phyloP scores from a whole-genome alignment of 2,797 vertebrate genomes.

The Semaprochilodus insignis region DNA sequence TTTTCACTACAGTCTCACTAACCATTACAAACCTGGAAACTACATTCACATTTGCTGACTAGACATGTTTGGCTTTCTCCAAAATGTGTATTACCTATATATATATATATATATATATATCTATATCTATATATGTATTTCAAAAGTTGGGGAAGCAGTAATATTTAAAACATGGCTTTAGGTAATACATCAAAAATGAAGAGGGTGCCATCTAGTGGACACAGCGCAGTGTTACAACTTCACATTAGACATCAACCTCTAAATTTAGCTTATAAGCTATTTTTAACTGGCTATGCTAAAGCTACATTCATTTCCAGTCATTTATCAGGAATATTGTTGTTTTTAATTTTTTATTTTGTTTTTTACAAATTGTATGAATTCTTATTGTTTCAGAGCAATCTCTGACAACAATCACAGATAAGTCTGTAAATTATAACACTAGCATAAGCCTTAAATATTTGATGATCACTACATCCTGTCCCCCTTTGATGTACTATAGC shows the following conservation, averaged over 20 bases:
- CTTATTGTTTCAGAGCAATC: neutral
- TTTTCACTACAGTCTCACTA: neutral
- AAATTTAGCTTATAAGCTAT: neutral
- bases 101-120: neutral
- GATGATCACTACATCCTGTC: neutral
- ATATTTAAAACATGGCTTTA: neutral
- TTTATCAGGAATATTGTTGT: neutral
- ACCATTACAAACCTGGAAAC: neutral
- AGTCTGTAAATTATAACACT: neutral
- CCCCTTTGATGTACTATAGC: neutral
- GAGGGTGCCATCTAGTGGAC: conserved; percentile 75
- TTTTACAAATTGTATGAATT: neutral
- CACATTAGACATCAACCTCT: neutral
- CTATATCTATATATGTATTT: too few relatives aligned
- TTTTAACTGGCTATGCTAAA: neutral
- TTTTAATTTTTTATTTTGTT: neutral
- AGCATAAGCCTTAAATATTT: neutral
- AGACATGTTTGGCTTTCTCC: conserved; percentile 10
- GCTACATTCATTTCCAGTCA: neutral
- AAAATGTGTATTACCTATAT: neutral
- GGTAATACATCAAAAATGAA: conserved; percentile 24
- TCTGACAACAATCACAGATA: neutral
- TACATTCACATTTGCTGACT: neutral
- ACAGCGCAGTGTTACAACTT: conserved; percentile 27
- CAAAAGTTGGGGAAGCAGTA: neutral